Base-by-base conservation (phyloP, 2,888 invertebrate genomes). In the Luperina testacea region DNA sequence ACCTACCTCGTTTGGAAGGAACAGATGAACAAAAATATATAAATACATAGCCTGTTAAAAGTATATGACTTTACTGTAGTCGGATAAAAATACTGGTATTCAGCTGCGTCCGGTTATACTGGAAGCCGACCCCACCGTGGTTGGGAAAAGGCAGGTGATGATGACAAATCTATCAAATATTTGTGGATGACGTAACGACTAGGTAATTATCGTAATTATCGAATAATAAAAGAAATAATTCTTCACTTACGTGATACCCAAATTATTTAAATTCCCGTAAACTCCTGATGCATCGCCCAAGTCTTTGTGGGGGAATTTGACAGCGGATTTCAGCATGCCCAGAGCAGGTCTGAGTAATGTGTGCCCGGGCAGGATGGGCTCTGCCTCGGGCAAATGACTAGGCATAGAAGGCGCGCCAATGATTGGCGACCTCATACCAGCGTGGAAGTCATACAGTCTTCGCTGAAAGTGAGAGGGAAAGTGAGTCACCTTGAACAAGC, bases 291-390 rank as follows among this genome's bases (percentile, higher is more conserved):
- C 95, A 9, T 92, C 90, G 0, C 92, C 95, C 51, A 91, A 71
- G 0, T 96, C 96, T 75, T 87, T 93, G 53, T 96, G 96, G 0
- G 96, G 96, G 57, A 95, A 96, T 75, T 96, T 96, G 20, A 96
- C 80, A 0, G 96, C 89, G 5, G 96, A 96, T 84, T 95, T 96
- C 11, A 96, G 87, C 95, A 96, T 96, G 7, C 95, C 95, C 0
- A 96, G 77, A 0, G 95, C 82, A 64, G 96, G 96, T 45, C 93
- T 92, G 17, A 96, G 77, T 2, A 96, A 92, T 0, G 96, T 96
- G 81, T 96, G 96, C 0, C 95, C 96, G 0, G 96, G 96, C 2
- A 94, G 82, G 0, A 96, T 94, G 0, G 96, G 87, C 51, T 96
- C 96, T 0, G 96, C 95, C 84, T 91, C 91, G 0, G 96, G 96